Evolutionary conservation across 2,797 vertebrate genomes (phyloP), one percentile per base, ranked within the genome.

Genomic region (Lepidocolaptes lacrymiger): DNA sequence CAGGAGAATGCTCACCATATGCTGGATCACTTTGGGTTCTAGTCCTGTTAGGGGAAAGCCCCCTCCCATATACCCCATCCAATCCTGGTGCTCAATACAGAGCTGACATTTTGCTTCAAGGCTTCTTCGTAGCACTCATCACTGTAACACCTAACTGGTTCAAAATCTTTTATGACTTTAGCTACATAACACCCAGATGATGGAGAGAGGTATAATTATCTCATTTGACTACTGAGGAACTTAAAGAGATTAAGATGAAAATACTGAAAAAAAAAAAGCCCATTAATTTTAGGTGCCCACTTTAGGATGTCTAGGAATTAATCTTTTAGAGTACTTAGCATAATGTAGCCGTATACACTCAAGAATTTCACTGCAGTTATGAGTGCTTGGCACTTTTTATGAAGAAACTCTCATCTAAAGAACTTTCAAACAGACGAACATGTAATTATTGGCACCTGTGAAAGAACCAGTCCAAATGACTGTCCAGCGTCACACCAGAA

Each of bases 251-350:
- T 91, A 80, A 89, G 63, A 89, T 56, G 34, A 92, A 94, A 92
- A 89, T 41, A 83, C 5, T 46, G 30, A 30, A 28, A 41, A 64
- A 89, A 63, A 55, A 93, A 66, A 64, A 7, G 17, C 3, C 58
- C 58, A 62, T 94, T 91, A 88, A 88, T 89, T 91, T 95, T 95
- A 94, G 88, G 39, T 88, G 62, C 58, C 58, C 69, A 78, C 62
- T 90, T 93, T 76, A 94, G 28, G 36, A 75, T 91, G 54, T 78
- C 83, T 94, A 76, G 62, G 73, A 95, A 68, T 84, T 93, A 88
- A 68, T 91, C 64, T 93, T 90, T 84, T 81, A 73, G 69, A 90
- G 69, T 84, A 69, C 43, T 94, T 91, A 86, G 58, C 62, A 55
- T 91, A 86, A 95, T 49, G 37, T 62, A 77, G 22, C 61, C 16